Conservation (phyloP, 2,888 invertebrate genomes). For the Caenorhabditis zanzibari region DNA sequence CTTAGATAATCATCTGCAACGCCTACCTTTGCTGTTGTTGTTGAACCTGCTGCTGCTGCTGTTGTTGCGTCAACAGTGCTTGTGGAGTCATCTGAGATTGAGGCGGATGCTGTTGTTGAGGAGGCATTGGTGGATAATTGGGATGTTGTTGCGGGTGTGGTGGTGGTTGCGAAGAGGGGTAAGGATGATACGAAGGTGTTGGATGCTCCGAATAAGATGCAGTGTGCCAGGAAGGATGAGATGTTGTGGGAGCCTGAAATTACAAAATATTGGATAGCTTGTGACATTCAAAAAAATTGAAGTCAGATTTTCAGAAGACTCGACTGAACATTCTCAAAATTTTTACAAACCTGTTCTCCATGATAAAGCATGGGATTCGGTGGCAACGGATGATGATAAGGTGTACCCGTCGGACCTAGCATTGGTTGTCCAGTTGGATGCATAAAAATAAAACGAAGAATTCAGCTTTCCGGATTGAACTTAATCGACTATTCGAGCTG, state of each 20-base stretch:
- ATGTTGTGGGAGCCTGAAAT: conserved; percentile 58
- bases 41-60: conserved; percentile 32
- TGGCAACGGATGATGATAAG: conserved; percentile 36
- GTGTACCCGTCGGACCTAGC: conserved; percentile 33
- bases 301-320: neutral
- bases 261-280: neutral
- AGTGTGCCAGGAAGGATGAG: conserved; percentile 55
- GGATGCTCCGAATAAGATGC: conserved; percentile 25
- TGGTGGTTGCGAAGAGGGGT: conserved; percentile 7
- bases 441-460: conserved; percentile 8
- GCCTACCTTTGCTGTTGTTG: conserved; percentile 48
- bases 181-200: conserved; percentile 29
- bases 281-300: too few relatives aligned
- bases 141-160: conserved; percentile 7
- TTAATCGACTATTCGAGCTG: neutral
- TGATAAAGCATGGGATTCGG: conserved; percentile 45
- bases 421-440: conserved; percentile 27
- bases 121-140: conserved; percentile 32
- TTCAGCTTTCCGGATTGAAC: conserved; percentile 17
- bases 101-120: conserved; percentile 23
- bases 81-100: conserved; percentile 25
- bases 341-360: conserved; percentile 30
- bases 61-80: conserved; percentile 27
- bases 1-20: conserved; percentile 32
- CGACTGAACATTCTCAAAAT: neutral